These are phyloP conservation scores for Tryphoninae sp. DNA, from an alignment of 2,888 invertebrate species.

Conservation along the genomic window DNA sequence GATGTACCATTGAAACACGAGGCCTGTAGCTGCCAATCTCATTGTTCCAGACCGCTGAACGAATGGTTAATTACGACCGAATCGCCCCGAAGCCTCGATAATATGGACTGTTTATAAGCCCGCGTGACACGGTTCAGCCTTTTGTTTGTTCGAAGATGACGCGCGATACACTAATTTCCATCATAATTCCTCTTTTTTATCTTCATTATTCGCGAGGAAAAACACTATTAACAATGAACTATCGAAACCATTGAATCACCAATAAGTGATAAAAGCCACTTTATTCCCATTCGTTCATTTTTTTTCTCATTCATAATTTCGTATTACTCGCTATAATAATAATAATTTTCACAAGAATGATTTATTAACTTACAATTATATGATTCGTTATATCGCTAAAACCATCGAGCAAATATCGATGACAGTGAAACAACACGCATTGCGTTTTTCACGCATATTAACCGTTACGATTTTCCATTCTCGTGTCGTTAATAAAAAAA, in stretches of 20 bases:
- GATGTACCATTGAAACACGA: constrained; percentile 36
- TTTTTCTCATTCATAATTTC: no score
- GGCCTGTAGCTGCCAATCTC: constrained; percentile 53
- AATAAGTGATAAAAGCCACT: not conserved
- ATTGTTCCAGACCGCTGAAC: constrained; percentile 63
- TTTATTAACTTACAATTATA: no score
- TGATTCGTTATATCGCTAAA: no score
- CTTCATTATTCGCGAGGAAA: not conserved
- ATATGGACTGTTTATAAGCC: constrained; percentile 20
- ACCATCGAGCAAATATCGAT: no score
- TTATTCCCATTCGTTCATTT: not conserved
- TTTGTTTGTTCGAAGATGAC: constrained; percentile 25
- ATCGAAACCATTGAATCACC: not conserved
- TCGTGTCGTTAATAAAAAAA: no score
- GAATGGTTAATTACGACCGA: constrained; percentile 66
- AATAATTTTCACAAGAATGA: no score
- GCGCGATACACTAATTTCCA: not conserved
- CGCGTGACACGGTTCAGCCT: constrained; percentile 20
- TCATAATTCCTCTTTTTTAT: not conserved
- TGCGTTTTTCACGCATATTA: no score
- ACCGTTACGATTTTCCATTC: no score
- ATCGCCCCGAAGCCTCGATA: constrained; percentile 35
- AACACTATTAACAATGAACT: not conserved
- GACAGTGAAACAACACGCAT: no score
- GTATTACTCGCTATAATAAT: no score